phyloP scores from a whole-genome alignment of 2,888 invertebrate genomes.

The Myathropa florea region DNA sequence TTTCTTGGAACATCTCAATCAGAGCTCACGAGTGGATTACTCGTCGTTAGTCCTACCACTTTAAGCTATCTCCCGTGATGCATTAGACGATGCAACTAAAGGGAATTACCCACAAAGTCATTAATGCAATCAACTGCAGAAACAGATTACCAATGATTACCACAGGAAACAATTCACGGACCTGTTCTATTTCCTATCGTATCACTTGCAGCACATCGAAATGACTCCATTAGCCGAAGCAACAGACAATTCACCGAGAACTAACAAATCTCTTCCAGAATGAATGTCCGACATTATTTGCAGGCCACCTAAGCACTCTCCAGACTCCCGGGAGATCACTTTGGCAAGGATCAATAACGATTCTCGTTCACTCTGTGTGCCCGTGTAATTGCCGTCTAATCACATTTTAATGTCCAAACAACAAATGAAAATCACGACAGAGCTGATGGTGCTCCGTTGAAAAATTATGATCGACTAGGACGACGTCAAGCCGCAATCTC shows the following conservation, averaged over 20 bases:
- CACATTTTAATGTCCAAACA: constrained; percentile 55
- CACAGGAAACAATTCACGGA: constrained; percentile 38
- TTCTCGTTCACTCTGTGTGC: background rate
- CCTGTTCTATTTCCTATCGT: constrained; percentile 38
- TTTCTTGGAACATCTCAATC: no score
- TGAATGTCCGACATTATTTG: background rate
- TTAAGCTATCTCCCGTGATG: background rate
- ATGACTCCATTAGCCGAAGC: background rate
- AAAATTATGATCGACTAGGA: constrained; percentile 8
- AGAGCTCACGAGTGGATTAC: no score
- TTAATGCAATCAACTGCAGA: background rate
- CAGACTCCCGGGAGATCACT: constrained; percentile 16
- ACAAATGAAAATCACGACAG: constrained; percentile 55
- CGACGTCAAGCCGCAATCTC: constrained; percentile 3
- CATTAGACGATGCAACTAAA: background rate
- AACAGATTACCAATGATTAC: no score
- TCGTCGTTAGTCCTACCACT: no score
- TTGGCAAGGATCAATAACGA: constrained; percentile 19
- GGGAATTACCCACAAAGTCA: background rate
- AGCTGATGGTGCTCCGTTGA: background rate
- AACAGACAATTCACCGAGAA: background rate
- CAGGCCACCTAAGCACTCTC: background rate
- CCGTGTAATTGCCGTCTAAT: constrained; percentile 54
- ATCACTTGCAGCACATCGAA: background rate
- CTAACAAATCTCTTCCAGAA: no score